Evolutionary conservation across 2,113 vertebrate genomes (phyloP), one percentile per base, ranked within the genome.

Genomic region (Pelmatolapia mariae): DNA sequence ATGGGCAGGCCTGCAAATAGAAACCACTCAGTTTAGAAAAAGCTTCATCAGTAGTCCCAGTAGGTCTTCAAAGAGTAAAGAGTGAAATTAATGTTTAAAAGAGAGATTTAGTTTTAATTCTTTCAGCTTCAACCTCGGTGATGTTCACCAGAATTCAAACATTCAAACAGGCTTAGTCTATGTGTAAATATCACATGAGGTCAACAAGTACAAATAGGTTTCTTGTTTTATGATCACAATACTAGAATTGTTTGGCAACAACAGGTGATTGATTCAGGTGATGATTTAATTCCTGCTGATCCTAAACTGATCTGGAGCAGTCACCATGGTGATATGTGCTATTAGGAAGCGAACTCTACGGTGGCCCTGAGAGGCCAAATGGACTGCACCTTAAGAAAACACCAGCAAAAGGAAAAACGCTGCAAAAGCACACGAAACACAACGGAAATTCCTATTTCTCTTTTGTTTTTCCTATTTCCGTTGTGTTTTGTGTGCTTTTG

Each of bases 391-490:
- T 61, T 61, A 61, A 61, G 57, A 61, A 61, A 61, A 61, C 57
- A 61, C 29, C 29, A 33, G 29, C 29, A 61, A 61, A 33, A 61
- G 16, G 57, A 61, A 61, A 61, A 61, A 61, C 0, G 9, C 29
- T 19, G 57, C 29, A 33, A 16, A 61, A 61, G 57, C 57, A 61
- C 57, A 61, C 57, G 33, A 61, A 61, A 61, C 16, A 61, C 16
- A 61, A 61, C 0, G 1, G 3, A 61, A 61, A 18, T 33, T 63
- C 59, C 29, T 19, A 7, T 61, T 61, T 59, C 26, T 0, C 5
- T 33, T 61, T 33, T 19, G 0, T 10, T 61, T 31, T 61, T 33
- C 16, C 59, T 33, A 33, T 61, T 61, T 61, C 59, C 3, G 0
- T 33, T 63, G 5, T 63, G 26, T 19, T 63, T 63, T 9, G 9